Evolutionary conservation across 1,140 invertebrate genomes (phyloP).

Genomic region (Drosophila sp.): DNA sequence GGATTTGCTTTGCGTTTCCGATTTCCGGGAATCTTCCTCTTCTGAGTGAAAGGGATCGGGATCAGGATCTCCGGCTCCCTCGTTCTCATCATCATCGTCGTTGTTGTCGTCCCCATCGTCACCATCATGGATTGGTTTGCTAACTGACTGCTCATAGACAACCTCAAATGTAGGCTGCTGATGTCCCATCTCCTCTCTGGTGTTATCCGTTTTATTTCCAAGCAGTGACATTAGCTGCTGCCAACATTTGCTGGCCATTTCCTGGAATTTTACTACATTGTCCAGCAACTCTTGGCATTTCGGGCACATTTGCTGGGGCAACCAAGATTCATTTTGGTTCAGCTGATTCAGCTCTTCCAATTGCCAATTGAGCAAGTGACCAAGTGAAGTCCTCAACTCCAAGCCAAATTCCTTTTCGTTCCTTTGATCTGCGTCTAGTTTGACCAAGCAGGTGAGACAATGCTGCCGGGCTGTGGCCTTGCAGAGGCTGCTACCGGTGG

Average conservation of each 20-base stretch:
- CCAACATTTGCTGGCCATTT: constrained; percentile 34
- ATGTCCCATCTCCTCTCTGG: neutral
- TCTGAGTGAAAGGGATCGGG: constrained; percentile 59
- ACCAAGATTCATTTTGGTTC: neutral
- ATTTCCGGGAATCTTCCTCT: neutral
- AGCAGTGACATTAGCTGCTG: constrained; percentile 38
- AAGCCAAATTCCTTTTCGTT: constrained; percentile 12
- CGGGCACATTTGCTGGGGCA: constrained; percentile 46
- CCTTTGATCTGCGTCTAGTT: constrained; percentile 29
- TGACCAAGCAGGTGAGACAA: constrained; percentile 60
- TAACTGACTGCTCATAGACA: constrained; percentile 39
- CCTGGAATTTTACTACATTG: constrained; percentile 43
- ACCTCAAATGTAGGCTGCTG: constrained; percentile 50
- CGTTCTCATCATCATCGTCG: too few species aligned
- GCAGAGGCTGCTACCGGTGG: neutral
- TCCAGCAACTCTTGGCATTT: constrained; percentile 35
- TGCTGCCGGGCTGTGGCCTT: constrained; percentile 31
- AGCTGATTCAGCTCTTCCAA: constrained; percentile 16
- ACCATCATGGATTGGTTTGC: neutral
- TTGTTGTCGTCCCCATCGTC: neutral
- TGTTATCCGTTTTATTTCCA: neutral
- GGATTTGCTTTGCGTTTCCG: neutral
- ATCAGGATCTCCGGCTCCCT: constrained; percentile 20
- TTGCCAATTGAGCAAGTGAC: constrained; percentile 20
- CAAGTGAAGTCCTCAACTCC: constrained; percentile 35